Conservation (phyloP, 2,888 invertebrate species). For the Platycnemis pennipes region DNA sequence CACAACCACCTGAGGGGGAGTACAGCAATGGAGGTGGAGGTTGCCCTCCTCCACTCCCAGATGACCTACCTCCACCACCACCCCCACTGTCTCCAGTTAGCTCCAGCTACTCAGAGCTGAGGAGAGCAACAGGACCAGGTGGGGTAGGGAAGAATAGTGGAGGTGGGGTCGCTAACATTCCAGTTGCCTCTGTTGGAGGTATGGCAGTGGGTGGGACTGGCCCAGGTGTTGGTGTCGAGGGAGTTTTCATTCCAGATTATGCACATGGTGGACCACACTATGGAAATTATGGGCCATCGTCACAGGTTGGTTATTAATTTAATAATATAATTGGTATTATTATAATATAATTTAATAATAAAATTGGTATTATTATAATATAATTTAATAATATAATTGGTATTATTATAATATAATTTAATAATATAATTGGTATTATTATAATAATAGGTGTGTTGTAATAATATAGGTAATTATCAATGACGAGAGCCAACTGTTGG, state of each 20-base stretch:
- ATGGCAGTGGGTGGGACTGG: constrained; percentile 46
- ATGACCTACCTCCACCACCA: constrained; percentile 89
- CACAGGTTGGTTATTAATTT: constrained; percentile 81
- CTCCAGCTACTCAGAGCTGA: constrained; percentile 93
- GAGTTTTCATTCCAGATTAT: constrained; percentile 59
- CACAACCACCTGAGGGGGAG: constrained; percentile 79
- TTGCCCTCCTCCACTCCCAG: constrained; percentile 79
- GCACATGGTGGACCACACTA: constrained; percentile 78
- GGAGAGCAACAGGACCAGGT: constrained; percentile 86
- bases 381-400: too few relatives aligned
- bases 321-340: too few relatives aligned
- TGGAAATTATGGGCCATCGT: constrained; percentile 85
- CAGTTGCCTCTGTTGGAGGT: not conserved
- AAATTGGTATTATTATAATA: not conserved
- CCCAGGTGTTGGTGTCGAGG: constrained; percentile 3
- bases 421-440: too few relatives aligned
- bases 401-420: too few relatives aligned
- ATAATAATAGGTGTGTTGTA: too few relatives aligned
- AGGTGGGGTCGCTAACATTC: constrained; percentile 31
- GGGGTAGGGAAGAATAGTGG: constrained; percentile 24
- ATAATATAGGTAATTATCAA: too few relatives aligned
- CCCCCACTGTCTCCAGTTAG: constrained; percentile 95
- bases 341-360: too few relatives aligned
- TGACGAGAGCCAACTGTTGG: too few relatives aligned
- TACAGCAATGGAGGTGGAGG: constrained; percentile 76